These are phyloP conservation scores for Zosterops lateralis DNA, from an alignment of 2,113 vertebrate genomes.

Conservation along the genomic window DNA sequence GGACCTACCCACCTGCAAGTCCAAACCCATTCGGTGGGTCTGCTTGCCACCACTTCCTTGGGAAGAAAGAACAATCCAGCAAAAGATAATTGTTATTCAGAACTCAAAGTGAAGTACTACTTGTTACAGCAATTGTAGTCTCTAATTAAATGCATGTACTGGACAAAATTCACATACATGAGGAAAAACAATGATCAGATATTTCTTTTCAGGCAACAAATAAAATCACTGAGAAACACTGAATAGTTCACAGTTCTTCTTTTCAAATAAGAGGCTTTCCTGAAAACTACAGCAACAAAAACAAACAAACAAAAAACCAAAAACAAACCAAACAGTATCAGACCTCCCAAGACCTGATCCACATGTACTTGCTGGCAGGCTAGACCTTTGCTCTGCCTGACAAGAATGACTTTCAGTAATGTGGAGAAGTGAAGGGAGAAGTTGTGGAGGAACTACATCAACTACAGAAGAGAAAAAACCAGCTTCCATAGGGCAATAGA, in stretches of 20 bases:
- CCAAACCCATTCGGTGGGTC: background rate
- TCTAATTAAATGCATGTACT: background rate
- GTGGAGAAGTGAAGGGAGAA: background rate
- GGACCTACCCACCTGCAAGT: background rate
- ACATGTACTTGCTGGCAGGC: background rate
- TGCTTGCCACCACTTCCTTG: background rate
- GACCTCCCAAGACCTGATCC: background rate
- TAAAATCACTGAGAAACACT: background rate
- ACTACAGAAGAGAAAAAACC: background rate
- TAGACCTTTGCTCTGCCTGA: background rate
- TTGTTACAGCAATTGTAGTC: background rate
- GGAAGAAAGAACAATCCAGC: background rate
- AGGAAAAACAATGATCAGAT: background rate
- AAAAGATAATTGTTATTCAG: background rate
- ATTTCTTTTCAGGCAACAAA: background rate
- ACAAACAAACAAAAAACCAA: accelerated
- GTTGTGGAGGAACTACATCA: background rate
- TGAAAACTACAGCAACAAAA: background rate
- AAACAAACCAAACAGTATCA: background rate
- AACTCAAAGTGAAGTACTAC: background rate
- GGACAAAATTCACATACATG: background rate
- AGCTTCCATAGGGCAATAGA: background rate
- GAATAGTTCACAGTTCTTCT: background rate
- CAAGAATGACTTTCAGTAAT: background rate
- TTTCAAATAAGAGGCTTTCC: background rate